Conservation (phyloP, 2,888 invertebrate species). For the Brachycybe producta region DNA sequence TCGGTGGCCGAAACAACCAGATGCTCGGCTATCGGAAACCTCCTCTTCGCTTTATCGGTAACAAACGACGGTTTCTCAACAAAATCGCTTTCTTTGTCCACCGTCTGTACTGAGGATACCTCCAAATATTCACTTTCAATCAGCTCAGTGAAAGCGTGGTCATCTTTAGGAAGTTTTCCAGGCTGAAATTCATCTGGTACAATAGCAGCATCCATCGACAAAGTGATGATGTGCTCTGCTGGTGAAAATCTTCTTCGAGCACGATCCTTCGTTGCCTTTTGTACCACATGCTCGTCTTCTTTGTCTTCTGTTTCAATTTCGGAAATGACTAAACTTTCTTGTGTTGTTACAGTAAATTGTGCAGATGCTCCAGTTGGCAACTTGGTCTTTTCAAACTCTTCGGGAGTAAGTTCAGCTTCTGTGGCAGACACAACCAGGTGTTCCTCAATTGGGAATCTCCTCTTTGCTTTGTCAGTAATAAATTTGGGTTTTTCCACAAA, state of each 20-base stretch:
- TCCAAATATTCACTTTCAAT: slow-evolving; percentile 26
- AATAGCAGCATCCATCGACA: neutral
- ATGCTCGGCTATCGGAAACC: slow-evolving; percentile 11
- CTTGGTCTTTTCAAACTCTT: neutral
- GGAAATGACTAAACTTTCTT: slow-evolving; percentile 13
- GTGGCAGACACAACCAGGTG: slow-evolving; percentile 16
- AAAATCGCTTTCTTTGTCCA: slow-evolving; percentile 14
- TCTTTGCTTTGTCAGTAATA: slow-evolving; percentile 3
- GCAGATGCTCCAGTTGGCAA: neutral
- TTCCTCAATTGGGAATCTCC: slow-evolving; percentile 7
- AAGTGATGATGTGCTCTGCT: slow-evolving; percentile 13
- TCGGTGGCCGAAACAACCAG: slow-evolving; percentile 13
- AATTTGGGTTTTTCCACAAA: slow-evolving; percentile 24
- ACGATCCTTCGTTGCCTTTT: neutral
- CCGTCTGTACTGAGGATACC: slow-evolving; percentile 21
- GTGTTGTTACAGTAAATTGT: neutral
- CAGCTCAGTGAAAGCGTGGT: slow-evolving; percentile 22
- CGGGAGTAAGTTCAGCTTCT: slow-evolving; percentile 8
- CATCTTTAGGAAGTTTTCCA: slow-evolving; percentile 8
- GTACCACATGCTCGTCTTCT: slow-evolving; percentile 11
- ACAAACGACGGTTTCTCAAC: slow-evolving; percentile 15
- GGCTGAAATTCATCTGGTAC: slow-evolving; percentile 9
- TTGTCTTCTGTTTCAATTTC: slow-evolving; percentile 13
- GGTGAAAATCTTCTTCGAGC: slow-evolving; percentile 9
- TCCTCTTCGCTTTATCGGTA: slow-evolving; percentile 12